These are phyloP conservation scores for Molossus alvarezi DNA, from an alignment of 2,797 vertebrate species.

Conservation along the genomic window DNA sequence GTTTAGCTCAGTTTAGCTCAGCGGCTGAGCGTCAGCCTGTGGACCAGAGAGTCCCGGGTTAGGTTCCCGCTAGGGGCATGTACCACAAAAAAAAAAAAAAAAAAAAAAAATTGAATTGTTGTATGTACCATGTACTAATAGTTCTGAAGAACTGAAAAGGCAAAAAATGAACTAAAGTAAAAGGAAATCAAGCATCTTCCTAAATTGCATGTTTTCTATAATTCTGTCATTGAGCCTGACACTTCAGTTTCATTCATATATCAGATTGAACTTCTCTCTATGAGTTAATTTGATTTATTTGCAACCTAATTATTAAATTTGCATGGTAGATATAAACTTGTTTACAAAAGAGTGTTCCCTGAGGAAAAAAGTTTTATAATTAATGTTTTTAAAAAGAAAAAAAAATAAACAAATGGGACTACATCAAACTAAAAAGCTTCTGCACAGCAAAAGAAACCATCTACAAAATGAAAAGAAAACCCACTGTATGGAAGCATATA, in stretches of 20 bases:
- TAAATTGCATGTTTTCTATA: constrained; percentile 88
- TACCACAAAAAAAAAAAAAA: no score
- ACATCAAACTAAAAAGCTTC: neutral
- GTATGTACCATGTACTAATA: constrained; percentile 85
- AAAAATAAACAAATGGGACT: neutral
- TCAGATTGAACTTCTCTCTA: constrained; percentile 87
- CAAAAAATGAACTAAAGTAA: constrained; percentile 84
- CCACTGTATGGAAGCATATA: neutral
- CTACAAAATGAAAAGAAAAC: neutral
- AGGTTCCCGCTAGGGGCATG: no score
- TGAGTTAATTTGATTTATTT: constrained; percentile 87
- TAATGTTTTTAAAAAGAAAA: constrained; percentile 74
- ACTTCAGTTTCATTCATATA: constrained; percentile 89
- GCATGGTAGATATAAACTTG: constrained; percentile 78
- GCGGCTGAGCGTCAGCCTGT: no score
- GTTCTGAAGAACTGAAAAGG: constrained; percentile 87
- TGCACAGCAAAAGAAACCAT: neutral
- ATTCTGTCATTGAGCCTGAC: constrained; percentile 87
- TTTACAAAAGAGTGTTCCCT: constrained; percentile 76
- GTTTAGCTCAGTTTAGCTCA: neutral
- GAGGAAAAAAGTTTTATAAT: constrained; percentile 80
- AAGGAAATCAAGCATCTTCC: constrained; percentile 89
- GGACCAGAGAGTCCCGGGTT: no score
- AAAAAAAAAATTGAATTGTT: constrained; percentile 84
- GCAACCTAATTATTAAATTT: constrained; percentile 87